phyloP scores from a whole-genome alignment of 2,113 vertebrate species.

The Sarotherodon lohbergeri region DNA sequence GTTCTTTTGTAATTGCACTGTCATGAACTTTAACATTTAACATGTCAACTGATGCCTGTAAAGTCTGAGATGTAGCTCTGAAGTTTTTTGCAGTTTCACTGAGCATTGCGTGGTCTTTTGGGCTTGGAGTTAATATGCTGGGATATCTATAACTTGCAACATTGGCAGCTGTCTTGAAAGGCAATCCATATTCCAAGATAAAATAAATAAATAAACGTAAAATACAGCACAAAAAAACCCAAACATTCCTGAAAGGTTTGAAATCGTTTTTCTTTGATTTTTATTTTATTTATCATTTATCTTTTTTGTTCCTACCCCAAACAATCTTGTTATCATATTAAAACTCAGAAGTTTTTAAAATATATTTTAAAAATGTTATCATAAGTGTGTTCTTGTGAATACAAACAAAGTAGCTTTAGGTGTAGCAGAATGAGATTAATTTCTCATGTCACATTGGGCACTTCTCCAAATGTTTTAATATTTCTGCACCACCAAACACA shows the following conservation, averaged over 20 bases:
- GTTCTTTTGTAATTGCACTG: not conserved
- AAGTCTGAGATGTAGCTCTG: not conserved
- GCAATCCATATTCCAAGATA: not conserved
- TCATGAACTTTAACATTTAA: not conserved
- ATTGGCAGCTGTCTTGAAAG: not conserved
- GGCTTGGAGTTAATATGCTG: not conserved
- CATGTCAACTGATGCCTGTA: not conserved
- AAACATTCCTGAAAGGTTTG: not conserved
- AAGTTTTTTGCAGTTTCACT: not conserved
- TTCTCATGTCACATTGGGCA: not conserved
- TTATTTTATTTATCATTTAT: not conserved
- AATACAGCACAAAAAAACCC: not conserved
- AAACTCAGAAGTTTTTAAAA: not conserved
- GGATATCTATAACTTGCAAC: not conserved
- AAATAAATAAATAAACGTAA: not conserved
- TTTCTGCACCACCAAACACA: not conserved
- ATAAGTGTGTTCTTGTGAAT: not conserved
- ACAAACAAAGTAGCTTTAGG: not conserved
- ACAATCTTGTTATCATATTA: not conserved
- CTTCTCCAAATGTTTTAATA: not conserved
- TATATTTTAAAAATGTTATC: not conserved
- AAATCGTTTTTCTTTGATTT: not conserved
- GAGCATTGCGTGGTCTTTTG: not conserved
- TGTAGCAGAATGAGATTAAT: not conserved
- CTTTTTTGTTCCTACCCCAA: not conserved